Percentiles rank a stretch among this genome's conserved stretches.
These are phyloP conservation scores for Nannoperca australis DNA, from an alignment of 2,797 vertebrate genomes.

Conservation along the genomic window DNA sequence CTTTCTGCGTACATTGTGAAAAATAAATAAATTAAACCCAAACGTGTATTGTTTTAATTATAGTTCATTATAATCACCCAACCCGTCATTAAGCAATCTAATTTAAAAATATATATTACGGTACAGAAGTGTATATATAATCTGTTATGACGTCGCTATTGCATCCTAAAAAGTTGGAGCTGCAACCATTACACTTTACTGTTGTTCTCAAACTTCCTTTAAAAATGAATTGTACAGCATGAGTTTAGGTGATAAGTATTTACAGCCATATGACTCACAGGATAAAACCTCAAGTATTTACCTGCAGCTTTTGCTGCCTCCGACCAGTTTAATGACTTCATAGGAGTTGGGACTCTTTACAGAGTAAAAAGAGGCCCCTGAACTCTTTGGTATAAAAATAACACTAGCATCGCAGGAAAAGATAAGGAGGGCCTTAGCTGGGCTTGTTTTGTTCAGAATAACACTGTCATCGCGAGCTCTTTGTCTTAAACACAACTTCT, in stretches of 20 bases:
- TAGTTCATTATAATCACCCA: neutral
- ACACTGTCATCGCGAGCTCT: slow-evolving; percentile 69
- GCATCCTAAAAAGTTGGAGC: slow-evolving; percentile 40
- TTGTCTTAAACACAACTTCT: slow-evolving; percentile 79
- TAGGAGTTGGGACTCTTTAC: slow-evolving; percentile 68
- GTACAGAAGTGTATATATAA: slow-evolving; percentile 15
- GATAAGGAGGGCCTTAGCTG: slow-evolving; percentile 65
- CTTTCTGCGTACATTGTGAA: slow-evolving; percentile 23
- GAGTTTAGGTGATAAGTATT: slow-evolving; percentile 72
- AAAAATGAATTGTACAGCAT: slow-evolving; percentile 44
- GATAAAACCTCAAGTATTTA: slow-evolving; percentile 82
- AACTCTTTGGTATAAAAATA: slow-evolving; percentile 83
- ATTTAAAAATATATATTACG: slow-evolving; percentile 15
- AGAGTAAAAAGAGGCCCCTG: slow-evolving; percentile 71
- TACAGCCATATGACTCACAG: slow-evolving; percentile 79
- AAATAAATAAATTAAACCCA: neutral
- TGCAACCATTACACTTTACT: slow-evolving; percentile 11
- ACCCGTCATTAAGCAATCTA: neutral
- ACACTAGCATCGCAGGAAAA: slow-evolving; percentile 54
- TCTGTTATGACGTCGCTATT: neutral
- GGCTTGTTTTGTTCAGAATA: slow-evolving; percentile 72
- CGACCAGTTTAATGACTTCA: slow-evolving; percentile 81
- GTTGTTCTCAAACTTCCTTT: slow-evolving; percentile 44
- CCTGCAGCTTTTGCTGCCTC: slow-evolving; percentile 80
- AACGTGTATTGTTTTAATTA: neutral